Conservation (phyloP, 2,113 vertebrate genomes). For the Pholis gunnellus region DNA sequence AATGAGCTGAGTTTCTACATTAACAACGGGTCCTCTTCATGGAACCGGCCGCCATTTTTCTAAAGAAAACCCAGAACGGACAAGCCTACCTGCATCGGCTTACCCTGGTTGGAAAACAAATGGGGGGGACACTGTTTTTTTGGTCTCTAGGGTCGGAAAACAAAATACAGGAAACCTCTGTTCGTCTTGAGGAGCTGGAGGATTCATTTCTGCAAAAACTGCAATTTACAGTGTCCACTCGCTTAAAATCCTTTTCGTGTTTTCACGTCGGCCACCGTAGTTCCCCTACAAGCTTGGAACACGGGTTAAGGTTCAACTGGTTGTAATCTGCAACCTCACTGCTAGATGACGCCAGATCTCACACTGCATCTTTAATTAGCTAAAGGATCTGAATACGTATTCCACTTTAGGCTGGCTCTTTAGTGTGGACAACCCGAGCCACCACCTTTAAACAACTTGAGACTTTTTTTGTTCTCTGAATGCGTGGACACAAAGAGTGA, state of each 20-base stretch:
- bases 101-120: neutral
- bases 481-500: neutral
- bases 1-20: neutral
- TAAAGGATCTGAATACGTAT: neutral
- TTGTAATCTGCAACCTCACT: no score
- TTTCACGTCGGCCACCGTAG: neutral
- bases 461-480: neutral
- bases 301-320: no score
- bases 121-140: neutral
- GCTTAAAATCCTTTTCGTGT: neutral
- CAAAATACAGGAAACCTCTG: neutral
- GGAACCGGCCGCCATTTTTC: no score
- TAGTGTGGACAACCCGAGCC: neutral
- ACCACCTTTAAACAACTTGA: neutral
- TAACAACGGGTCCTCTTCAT: neutral
- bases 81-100: neutral
- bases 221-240: neutral
- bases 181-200: neutral
- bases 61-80: neutral
- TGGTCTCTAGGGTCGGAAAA: neutral
- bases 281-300: neutral
- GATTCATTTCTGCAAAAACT: neutral
- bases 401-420: neutral
- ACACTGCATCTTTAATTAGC: no score
- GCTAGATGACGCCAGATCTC: no score